Evolutionary conservation across 2,113 vertebrate genomes (phyloP), one percentile per base, ranked within the genome.

Genomic region (Poecile atricapillus): DNA sequence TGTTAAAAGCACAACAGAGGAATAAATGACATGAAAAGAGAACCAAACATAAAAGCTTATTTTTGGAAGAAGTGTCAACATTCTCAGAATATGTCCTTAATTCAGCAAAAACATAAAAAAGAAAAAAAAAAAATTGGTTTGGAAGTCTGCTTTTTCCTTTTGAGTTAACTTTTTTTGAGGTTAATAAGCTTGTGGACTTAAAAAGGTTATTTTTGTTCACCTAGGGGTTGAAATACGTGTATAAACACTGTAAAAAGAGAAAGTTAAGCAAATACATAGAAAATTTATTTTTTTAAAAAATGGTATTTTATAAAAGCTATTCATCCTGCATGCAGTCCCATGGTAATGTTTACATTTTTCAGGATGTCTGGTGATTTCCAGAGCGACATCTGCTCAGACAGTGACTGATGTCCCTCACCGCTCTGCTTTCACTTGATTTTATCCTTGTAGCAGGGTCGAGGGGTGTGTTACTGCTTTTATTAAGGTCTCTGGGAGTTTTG

Each of bases 21-120:
- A 91, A 95, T 67, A 94, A 93, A 88, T 80, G 8, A 93, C 87
- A 80, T 88, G 80, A 86, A 87, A 93, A 93, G 47, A 63, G 44
- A 91, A 73, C 6, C 13, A 73, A 74, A 91, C 62, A 94, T 76
- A 56, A 95, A 96, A 95, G 67, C 27, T 65, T 62, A 33, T 83
- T 88, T 94, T 78, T 74, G 55, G 59, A 91, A 79, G 52, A 90
- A 84, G 60, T 91, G 80, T 89, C 91, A 89, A 68, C 89, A 82
- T 89, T 91, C 60, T 92, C 39, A 75, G 58, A 85, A 90, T 53
- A 64, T 1, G 2, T 33, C 31, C 89, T 91, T 76, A 90, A 83
- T 77, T 90, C 75, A 83, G 39, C 5, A 93, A 91, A 97, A 89
- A 67, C 8, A 83, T 44, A 44, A 49, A 91, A 87, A 80, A 30